Evolutionary conservation across 2,113 vertebrate genomes (phyloP), one percentile per base, ranked within the genome.

Genomic region (Mionectes macconnelli): DNA sequence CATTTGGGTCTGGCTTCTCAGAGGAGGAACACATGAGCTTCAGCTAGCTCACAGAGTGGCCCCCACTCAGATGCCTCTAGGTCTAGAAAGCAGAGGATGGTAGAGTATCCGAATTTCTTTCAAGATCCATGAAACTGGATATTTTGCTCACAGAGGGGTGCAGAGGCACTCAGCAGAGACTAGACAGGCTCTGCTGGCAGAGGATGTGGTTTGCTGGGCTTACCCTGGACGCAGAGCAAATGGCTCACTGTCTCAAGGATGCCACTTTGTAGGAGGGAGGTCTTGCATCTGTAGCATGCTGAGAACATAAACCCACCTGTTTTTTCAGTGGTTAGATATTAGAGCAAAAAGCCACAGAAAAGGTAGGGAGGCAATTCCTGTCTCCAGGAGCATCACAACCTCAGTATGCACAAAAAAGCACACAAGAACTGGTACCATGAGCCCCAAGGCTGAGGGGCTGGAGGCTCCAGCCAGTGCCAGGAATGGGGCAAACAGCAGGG

Each of bases 381-480:
- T 42, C 24, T 75, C 24, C 44, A 64, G 62, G 40, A 56, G 12
- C 23, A 15, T 3, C 28, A 12, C 40, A 52, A 19, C 30, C 35
- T 75, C 0, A 0, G 23, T 50, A 49, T 18, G 50, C 12, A 25
- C 42, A 47, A 78, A 5, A 23, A 14, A 80, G 24, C n/a, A 10
- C 31, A 18, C 0, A 0, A 40, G 69, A 53, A 63, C 57, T 0
- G 1, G 50, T 15, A 52, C 7, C 69, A 37, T 1, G 2, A 59
- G 18, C 24, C 12, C 30, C 2, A 3, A 15, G 40, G 63, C 37
- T 33, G 31, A 40, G 18, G 18, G 39, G 14, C 33, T 72, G 47
- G 24, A n/a, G 28, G 75, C 47, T 89, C 52, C 47, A 47, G 44
- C 4, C 35, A 4, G 35, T 28, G 60, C 56, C 2, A 3, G 57